A percentile compares a stretch with the other conserved stretches of the same genome.
These are phyloP conservation scores for Albula goreensis DNA, from an alignment of 2,113 vertebrate genomes.

Conservation along the genomic window DNA sequence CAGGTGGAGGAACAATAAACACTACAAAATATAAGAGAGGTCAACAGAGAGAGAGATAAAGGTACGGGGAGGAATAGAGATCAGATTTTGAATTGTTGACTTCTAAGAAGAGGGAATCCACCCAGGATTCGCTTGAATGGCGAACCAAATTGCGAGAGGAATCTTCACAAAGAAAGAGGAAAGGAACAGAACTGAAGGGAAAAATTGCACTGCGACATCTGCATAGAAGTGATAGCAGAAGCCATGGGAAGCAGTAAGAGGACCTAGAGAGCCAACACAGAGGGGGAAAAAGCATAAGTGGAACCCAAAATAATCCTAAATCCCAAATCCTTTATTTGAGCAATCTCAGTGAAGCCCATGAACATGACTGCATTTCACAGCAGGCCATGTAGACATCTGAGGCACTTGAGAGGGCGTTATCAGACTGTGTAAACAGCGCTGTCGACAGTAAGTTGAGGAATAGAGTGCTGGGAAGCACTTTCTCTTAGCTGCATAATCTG, in stretches of 20 bases:
- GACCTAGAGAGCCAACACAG: neutral
- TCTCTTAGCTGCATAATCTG: neutral
- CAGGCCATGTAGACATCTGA: neutral
- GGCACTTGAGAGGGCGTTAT: neutral
- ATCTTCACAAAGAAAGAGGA: neutral
- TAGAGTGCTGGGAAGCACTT: neutral
- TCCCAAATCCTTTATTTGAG: constrained; percentile 6
- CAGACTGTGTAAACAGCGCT: constrained; percentile 3
- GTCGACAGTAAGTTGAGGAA: neutral
- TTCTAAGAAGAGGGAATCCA: neutral
- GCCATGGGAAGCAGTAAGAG: neutral
- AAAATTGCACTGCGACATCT: neutral
- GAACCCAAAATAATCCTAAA: constrained; percentile 1
- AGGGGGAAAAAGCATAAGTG: neutral
- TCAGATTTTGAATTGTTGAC: neutral
- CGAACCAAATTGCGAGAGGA: neutral
- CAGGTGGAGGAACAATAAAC: neutral
- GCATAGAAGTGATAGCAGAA: constrained; percentile 4
- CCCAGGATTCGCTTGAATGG: neutral
- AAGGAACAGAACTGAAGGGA: neutral
- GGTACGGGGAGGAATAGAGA: neutral
- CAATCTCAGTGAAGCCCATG: neutral
- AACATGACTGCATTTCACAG: neutral
- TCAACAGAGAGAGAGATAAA: neutral
- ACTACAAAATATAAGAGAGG: neutral